Evolutionary conservation across 2,888 invertebrate species (phyloP), one percentile per base, ranked within the genome.

Genomic region (Copidosoma aretas): DNA sequence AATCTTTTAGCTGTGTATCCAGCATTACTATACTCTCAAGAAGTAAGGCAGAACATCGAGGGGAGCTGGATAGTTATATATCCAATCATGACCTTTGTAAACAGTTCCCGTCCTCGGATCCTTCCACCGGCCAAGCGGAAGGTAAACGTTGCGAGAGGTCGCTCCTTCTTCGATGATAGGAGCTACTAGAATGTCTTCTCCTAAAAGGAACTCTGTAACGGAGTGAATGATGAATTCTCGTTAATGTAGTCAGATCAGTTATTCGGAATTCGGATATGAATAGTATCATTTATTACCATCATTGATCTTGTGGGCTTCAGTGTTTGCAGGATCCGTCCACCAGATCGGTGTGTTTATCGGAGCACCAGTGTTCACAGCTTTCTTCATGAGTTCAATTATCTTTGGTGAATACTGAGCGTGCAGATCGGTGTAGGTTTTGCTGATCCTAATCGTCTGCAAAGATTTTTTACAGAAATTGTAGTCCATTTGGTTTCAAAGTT

Each of bases 271-370:
- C 21, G 51, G n/a, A 24, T 53, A 21, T 25, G 19, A 60, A 19
- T 10, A 39, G 51, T 14, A 60, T 15, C 10, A 63, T 72, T 75
- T 74, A n/a, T n/a, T n/a, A 85, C 85, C 83, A 68, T 85, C 84
- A 66, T 85, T 84, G 68, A 86, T 82, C 19, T 76, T 79, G 43
- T 84, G 83, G 0, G 93, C 90, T 21, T 85, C 85, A 25, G 80
- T 77, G 77, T 94, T 91, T 0, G 79, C 81, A 0, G 94, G 93
- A 75, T 89, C 91, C 0, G 91, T 79, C 94, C 94, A 95, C 95
- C 95, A 95, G 49, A 95, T 86, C 0, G 95, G 95, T 2, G 91
- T 86, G 83, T 93, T 93, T 15, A 93, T 89, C 0, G 93, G 94
- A 1, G 87, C 86, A 15, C 93, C 93, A 1, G 87, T 85, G 1